Evolutionary conservation across 2,888 invertebrate genomes (phyloP), one percentile per base, ranked within the genome.

Genomic region (Cremastobaeus sp.): DNA sequence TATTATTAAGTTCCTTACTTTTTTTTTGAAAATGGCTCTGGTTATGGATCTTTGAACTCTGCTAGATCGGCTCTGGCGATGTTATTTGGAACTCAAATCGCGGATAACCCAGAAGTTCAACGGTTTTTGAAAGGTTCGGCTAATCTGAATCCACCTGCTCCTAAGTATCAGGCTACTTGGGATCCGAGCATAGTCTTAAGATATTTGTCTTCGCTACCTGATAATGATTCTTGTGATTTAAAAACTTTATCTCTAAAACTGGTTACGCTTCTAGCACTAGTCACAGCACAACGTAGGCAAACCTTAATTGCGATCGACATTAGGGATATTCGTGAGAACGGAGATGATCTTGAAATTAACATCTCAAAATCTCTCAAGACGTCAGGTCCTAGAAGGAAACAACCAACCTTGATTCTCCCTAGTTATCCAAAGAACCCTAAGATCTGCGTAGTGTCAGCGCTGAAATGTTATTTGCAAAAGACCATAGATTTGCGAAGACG

Each of bases 151-250:
- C n/a, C 37, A 1, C 43, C 76, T 5, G 52, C 12, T 8, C 76
- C 78, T 0, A 79, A 75, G 60, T 80, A 80, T 69, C 64, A 72
- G 2, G 35, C 30, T 1, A 78, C 74, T 4, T 81, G 79, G 80
- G 76, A 81, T 77, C 78, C 1, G n/a, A 52, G 45, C 17, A 47
- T 75, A 8, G 77, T 80, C 41, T 64, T 18, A 9, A 25, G 8
- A 8, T 25, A 25, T 25, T 25, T 25, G 8, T 6, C 25, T 4
- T 6, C 8, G 25, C 8, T 25, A 25, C 25, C 25, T 6, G 8
- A 25, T 6, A 25, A 25, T 4, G 25, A 25, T 4, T 25, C 4
- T 8, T 25, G 25, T 25, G 25, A 25, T 25, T 25, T 25, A 8
- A 25, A 25, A 8, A 25, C 14, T 3, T 21, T 77, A 20, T 43